Base-by-base conservation (phyloP, 2,113 vertebrate species). In the Tragelaphus buxtoni region DNA sequence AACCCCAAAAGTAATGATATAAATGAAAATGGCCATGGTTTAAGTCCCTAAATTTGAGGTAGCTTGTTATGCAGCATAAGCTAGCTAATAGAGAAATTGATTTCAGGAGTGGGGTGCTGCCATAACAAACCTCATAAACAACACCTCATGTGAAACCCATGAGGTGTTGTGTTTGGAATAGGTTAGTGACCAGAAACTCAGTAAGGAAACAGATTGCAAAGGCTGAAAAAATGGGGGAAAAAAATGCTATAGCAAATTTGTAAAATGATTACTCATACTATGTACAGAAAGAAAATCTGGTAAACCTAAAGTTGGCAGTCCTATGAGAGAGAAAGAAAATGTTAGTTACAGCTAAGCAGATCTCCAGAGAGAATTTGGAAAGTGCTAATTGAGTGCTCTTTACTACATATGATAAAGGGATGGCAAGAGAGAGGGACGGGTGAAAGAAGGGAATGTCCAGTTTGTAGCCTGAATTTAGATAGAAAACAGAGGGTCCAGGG, bases 401-500 rank as follows among this genome's bases (percentile, higher is more conserved):
- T 79, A 83, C 17, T 30, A 42, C 22, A 20, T 45, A 53, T 20
- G 22, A 79, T 88, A 79, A 88, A 95, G 35, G 65, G 65, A 79
- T 35, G 65, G 22, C 65, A 47, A 88, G 77, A 76, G 9, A 77
- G 55, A 69, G 77, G 65, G 77, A 69, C 30, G 9, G 77, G 42
- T 42, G 56, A 74, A 91, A 83, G 47, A 91, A 83, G 92, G 26
- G 88, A 91, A 65, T 88, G 63, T 76, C 65, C 88, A 22, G 6
- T 91, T 88, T 96, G 49, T 49, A 88, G 53, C 16, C 56, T 65
- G 77, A 94, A 94, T 65, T 91, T 42, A 91, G 55, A 58, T 65
- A 42, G 69, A 60, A 65, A 82, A 56, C 9, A 88, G 74, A 88
- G 81, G 28, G 76, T 12, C n/a, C 60, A 81, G 30, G 45, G 61